Base-by-base conservation (phyloP, 2,113 vertebrate species). In the Aegithalos caudatus region DNA sequence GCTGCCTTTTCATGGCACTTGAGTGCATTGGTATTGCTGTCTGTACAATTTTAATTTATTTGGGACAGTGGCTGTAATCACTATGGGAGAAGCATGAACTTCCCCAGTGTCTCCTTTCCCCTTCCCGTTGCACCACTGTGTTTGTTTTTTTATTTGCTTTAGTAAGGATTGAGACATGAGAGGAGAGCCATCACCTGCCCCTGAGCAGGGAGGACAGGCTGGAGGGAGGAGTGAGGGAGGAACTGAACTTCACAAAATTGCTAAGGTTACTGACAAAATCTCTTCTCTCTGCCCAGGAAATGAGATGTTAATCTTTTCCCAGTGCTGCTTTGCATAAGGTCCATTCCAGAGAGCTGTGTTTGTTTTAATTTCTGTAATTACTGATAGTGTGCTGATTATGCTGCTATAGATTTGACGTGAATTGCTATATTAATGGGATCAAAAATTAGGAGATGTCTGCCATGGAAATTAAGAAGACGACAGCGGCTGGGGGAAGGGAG, bases 281-380 rank as follows among this genome's bases (percentile, higher is more conserved):
- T 95, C 74, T 93, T 62, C 92, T 92, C 42, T 92, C 77, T 91
- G 84, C 13, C 13, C 86, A 94, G 95, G 92, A 96, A 96, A 97
- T 33, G 73, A 96, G 94, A 95, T 96, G 88, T 92, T 97, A 92
- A 95, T 96, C 88, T 97, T 95, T 86, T 64, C 91, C 85, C 50
- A 82, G 70, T 65, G 80, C 92, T 94, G 72, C 86, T 96, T 97
- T 96, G 94, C 96, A 94, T 96, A 95, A 91, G 78, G 95, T 97
- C 96, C 94, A 38, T 97, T 97, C 91, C 91, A 95, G 91, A 94
- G 87, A 88, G 54, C 76, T 86, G 81, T 95, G 81, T 95, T 96
- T 97, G 85, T 96, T 91, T 95, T 93, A 92, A 90, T 96, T 94
- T 94, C 80, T 92, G 86, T 96, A 96, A 96, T 97, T 96, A 87